phyloP scores from a whole-genome alignment of 2,888 invertebrate genomes.

The Drymonia ruficornis region DNA sequence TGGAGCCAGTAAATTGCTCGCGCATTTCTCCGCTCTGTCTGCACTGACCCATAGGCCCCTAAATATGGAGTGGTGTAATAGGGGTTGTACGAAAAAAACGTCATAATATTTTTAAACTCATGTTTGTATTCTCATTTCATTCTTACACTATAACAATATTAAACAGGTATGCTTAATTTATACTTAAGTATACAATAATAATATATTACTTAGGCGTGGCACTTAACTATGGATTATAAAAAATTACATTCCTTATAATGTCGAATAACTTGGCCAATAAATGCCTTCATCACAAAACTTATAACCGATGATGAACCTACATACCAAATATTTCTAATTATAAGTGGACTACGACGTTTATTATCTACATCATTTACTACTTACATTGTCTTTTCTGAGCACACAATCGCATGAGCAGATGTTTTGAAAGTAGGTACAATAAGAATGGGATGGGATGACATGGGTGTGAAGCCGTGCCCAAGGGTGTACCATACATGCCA shows the following conservation, averaged over 20 bases:
- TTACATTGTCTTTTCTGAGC: slow-evolving; percentile 81
- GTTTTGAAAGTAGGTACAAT: neutral
- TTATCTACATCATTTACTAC: slow-evolving; percentile 56
- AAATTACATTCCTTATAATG: slow-evolving; percentile 70
- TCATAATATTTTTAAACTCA: slow-evolving; percentile 46
- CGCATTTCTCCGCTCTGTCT: too few relatives aligned
- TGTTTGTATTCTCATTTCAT: slow-evolving; percentile 71
- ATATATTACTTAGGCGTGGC: slow-evolving; percentile 78
- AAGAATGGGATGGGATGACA: too few relatives aligned
- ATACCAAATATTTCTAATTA: slow-evolving; percentile 46
- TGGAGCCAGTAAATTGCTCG: too few relatives aligned
- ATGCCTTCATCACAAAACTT: slow-evolving; percentile 79
- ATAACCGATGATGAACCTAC: slow-evolving; percentile 43
- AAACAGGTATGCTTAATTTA: slow-evolving; percentile 67
- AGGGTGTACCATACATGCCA: too few relatives aligned
- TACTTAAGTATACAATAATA: slow-evolving; percentile 58
- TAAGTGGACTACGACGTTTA: slow-evolving; percentile 49
- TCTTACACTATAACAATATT: slow-evolving; percentile 77
- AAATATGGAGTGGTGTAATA: too few relatives aligned
- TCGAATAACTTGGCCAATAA: slow-evolving; percentile 77
- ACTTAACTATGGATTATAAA: slow-evolving; percentile 76
- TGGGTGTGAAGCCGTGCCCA: too few relatives aligned
- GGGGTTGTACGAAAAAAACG: too few relatives aligned
- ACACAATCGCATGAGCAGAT: slow-evolving; percentile 41
- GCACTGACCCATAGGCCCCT: too few relatives aligned